Base-by-base conservation (phyloP, 2,797 vertebrate genomes). In the Sebastes alutus region DNA sequence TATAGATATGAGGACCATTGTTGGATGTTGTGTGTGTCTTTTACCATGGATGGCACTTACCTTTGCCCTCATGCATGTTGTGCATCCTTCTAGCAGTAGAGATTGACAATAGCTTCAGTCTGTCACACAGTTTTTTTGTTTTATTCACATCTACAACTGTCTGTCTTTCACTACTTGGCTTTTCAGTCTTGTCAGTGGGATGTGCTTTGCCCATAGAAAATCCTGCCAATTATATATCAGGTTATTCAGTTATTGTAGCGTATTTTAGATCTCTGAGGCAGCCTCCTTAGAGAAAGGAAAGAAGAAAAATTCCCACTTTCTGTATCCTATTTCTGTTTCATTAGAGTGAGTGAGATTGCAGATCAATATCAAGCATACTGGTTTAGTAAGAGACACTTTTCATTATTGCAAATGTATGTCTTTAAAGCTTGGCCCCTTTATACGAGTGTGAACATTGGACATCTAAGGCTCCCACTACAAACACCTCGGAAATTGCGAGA, bases 1-100 rank as follows among this genome's bases (percentile, higher is more conserved):
- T 62, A 56, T 9, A 87, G 87, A 89, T 86, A 79, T 22, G 70
- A 70, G 61, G 71, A 49, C 30, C 58, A 11, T 58, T 71, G 52
- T 62, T 60, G 29, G 29, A 60, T 77, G 61, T 55, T 66, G 16
- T 58, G 46, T 75, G 56, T 62, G 55, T 49, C 42, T 46, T 76
- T n/a, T 56, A 49, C 76, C 7, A 29, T 58, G 58, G 22, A 70
- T 33, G 75, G n/a, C 18, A 27, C 46, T 78, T 65, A 72, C 30
- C 30, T 79, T 78, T 77, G 60, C 23, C 16, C 14, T 65, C 4
- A 33, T 20, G 14, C 16, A 6, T 61, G 69, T 30, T 63, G 16
- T 63, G 6, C 30, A 30, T 55, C 42, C 1, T 55, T 71, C 20
- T 22, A 68, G n/a, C n/a, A 46, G 23, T 11, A 42, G 29, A 73